Evolutionary conservation across 2,113 vertebrate genomes (phyloP), one percentile per base, ranked within the genome.

Genomic region (Gallinago undulata): DNA sequence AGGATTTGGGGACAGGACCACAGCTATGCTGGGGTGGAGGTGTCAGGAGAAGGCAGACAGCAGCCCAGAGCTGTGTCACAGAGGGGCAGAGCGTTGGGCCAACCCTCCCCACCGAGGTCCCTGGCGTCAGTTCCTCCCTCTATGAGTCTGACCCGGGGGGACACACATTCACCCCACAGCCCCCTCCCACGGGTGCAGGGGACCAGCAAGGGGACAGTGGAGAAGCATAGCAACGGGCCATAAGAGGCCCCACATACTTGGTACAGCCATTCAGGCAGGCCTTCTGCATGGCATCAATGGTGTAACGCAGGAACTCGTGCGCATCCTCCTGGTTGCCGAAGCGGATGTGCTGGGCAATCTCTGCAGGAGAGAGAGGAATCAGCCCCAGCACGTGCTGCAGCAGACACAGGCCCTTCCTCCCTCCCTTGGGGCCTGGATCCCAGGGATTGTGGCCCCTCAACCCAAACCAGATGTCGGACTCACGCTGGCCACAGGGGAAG

Each of bases 251-350:
- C 57, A 73, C 98, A n/a, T 98, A 99, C 99, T 98, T 99, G 37
- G 99, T 98, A 63, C 98, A 99, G 89, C 98, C 98, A 4, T 98
- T 99, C 37, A 99, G 97, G 94, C 99, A 99, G 95, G 99, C 99
- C 97, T 98, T 99, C 98, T 99, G 99, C 99, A 99, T 99, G 96
- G 99, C 99, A 5, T 99, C 99, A 1, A 99, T 98, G 86, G 99
- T 99, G 93, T 99, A 99, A 24, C 99, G 98, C 92, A 99, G 95
- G 94, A 99, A 99, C 77, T 99, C 99, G 2, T 99, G 99, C 0
- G 99, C 99, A 0, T 99, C 99, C 96, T 99, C 99, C 89, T 99
- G 99, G 84, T 97, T 99, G 47, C 99, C 99, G 1, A 99, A 99
- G 69, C 97, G 99, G 97, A 99, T 98, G 85, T 99, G 99, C 75